phyloP scores from a whole-genome alignment of 2,888 invertebrate genomes.

The Amphipoea lucens region DNA sequence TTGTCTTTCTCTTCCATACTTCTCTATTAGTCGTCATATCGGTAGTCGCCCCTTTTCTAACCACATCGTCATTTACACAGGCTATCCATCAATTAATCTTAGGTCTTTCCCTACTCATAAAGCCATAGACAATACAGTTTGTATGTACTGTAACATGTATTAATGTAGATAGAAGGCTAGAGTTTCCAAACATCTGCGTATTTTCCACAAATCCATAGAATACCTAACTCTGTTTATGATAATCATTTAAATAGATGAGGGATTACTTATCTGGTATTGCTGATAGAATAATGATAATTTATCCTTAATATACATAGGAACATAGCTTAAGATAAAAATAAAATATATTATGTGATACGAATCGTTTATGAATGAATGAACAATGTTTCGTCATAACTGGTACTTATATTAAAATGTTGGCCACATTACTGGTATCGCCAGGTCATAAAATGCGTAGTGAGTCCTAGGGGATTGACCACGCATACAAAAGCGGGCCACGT shows the following conservation, averaged over 20 bases:
- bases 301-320: neutral
- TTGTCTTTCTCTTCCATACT: neutral
- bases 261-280: neutral
- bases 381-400: slow-evolving; percentile 31
- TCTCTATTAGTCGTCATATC: neutral
- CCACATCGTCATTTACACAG: neutral
- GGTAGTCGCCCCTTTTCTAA: neutral
- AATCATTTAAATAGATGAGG: neutral
- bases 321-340: neutral
- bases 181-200: neutral
- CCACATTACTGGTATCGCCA: slow-evolving; percentile 28
- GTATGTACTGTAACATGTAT: neutral
- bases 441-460: slow-evolving; percentile 67
- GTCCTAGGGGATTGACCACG: slow-evolving; percentile 69
- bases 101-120: neutral
- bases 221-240: neutral
- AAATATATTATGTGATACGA: neutral
- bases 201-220: neutral
- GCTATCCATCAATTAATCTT: neutral
- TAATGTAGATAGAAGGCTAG: neutral
- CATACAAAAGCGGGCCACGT: slow-evolving; percentile 74
- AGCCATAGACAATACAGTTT: neutral
- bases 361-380: slow-evolving; percentile 11
- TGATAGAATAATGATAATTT: neutral
- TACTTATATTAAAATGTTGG: slow-evolving; percentile 11